A percentile compares a stretch with the other conserved stretches of the same genome.
phyloP scores from a whole-genome alignment of 1,140 invertebrate genomes.

The Dendroctonus ponderosae region DNA sequence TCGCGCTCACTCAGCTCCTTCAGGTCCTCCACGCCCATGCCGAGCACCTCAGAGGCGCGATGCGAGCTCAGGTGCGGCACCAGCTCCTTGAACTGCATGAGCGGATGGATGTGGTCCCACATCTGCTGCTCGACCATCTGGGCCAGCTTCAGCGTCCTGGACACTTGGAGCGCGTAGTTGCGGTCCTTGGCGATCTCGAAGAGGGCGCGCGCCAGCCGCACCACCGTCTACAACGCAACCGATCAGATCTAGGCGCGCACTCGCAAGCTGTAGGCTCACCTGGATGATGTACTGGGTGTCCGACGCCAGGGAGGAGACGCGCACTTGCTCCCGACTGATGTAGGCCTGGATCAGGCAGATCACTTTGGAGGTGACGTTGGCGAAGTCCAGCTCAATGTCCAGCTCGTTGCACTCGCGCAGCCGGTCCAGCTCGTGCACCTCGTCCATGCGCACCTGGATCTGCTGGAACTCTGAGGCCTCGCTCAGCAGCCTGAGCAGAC shows the following conservation, averaged over 20 bases:
- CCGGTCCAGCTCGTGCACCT: constrained; percentile 91
- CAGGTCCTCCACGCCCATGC: constrained; percentile 73
- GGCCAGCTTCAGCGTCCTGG: constrained; percentile 74
- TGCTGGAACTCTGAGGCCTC: constrained; percentile 94
- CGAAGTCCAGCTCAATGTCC: constrained; percentile 40
- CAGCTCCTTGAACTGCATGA: constrained; percentile 84
- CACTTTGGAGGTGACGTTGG: constrained; percentile 67
- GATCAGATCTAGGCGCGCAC: constrained; percentile 4
- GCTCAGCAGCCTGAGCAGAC: constrained; percentile 87
- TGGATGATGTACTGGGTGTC: constrained; percentile 92
- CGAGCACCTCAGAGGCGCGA: constrained; percentile 55
- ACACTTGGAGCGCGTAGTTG: constrained; percentile 87
- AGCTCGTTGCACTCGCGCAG: constrained; percentile 60
- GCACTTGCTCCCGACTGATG: constrained; percentile 75
- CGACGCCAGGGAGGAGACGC: constrained; percentile 87
- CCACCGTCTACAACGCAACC: constrained; percentile 70
- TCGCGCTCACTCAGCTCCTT: constrained; percentile 85
- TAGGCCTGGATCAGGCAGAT: constrained; percentile 95
- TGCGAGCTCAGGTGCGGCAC: constrained; percentile 50
- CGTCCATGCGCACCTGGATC: constrained; percentile 75
- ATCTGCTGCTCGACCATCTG: constrained; percentile 89
- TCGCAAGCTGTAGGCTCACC: constrained; percentile 54
- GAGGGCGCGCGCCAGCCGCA: constrained; percentile 84
- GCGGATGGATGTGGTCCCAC: constrained; percentile 84
- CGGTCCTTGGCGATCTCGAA: constrained; percentile 92